Conservation (phyloP, 64 coral and sea anemone species). For the Dendrophyllia cribrosa region DNA sequence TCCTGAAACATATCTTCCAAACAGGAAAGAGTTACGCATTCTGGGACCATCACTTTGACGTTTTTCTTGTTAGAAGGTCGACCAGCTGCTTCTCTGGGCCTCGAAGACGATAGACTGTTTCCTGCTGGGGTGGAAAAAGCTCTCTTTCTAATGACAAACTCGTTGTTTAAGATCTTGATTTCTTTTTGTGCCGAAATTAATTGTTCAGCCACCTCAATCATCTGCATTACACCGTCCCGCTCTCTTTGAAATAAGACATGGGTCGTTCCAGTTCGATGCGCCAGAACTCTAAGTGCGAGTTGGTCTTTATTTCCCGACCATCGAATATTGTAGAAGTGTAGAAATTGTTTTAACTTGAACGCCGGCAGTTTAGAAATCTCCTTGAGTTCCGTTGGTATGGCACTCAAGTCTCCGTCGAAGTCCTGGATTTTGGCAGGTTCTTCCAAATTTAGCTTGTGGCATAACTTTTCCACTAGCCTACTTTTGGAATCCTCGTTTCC, state of each 20-base stretch:
- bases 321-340: slow-evolving; percentile 49
- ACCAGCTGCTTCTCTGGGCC: slow-evolving; percentile 20
- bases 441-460: not conserved
- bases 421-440: slow-evolving; percentile 23
- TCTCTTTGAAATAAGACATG: slow-evolving; percentile 55
- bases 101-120: slow-evolving; percentile 19
- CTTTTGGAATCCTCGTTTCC: slow-evolving; percentile 30
- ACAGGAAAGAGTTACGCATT: not conserved
- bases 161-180: slow-evolving; percentile 32
- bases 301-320: slow-evolving; percentile 68
- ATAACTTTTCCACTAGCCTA: slow-evolving; percentile 26
- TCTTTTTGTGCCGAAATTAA: slow-evolving; percentile 52
- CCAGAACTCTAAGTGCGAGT: slow-evolving; percentile 57
- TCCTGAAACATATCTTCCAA: not conserved
- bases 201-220: slow-evolving; percentile 17
- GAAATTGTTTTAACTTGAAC: slow-evolving; percentile 35
- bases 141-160: slow-evolving; percentile 13
- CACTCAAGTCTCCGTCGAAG: slow-evolving; percentile 30
- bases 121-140: slow-evolving; percentile 15
- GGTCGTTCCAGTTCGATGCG: slow-evolving; percentile 15
- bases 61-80: not conserved
- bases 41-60: not conserved
- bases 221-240: slow-evolving; percentile 22
- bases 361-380: slow-evolving; percentile 61
- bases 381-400: slow-evolving; percentile 20